Base-by-base conservation (phyloP, 2,888 invertebrate species). In the Netelia melanura region DNA sequence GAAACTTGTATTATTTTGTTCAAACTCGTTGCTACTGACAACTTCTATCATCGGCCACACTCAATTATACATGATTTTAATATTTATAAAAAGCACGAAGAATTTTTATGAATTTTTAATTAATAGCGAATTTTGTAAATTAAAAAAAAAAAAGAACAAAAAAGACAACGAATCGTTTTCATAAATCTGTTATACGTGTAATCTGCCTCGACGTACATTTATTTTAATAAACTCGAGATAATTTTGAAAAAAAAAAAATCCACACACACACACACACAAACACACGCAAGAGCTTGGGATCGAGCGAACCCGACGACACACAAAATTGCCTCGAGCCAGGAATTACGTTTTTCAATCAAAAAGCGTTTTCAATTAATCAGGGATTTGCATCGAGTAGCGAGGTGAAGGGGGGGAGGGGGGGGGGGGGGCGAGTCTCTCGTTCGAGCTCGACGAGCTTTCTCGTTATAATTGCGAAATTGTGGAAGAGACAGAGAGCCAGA, bases 271-370 rank as follows among this genome's bases (percentile, higher is more conserved):
- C 38, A 38, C 38, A 58, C 38, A 9, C 30, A 23, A 30, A 58
- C 70, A 58, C 5, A 64, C 21, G 14, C 30, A 54, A 25, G 17
- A 52, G 70, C 30, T 43, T 38, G 38, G 38, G 6, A 38, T 38
- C 38, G 38, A 38, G 64, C 30, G n/a, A 30, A n/a, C 25, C n/a
- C 64, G 38, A 61, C 54, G 48, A 30, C 64, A 77, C 84, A 77
- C 23, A 61, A 81, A 64, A 78, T 70, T 62, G n/a, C 72, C 56
- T 48, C 58, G 30, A 52, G 70, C 70, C 11, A 2, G 11, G 58
- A 54, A 84, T 78, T 81, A 70, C 70, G 67, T 67, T 61, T 82
- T 84, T 81, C 80, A 84, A 86, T 87, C 75, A 86, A 86, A 86
- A 75, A 70, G 65, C 70, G 23, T 72, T 72, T 72, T 72, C 72